These are phyloP conservation scores for Artemia sp. DNA, from an alignment of 2,888 invertebrate genomes.

Conservation along the genomic window DNA sequence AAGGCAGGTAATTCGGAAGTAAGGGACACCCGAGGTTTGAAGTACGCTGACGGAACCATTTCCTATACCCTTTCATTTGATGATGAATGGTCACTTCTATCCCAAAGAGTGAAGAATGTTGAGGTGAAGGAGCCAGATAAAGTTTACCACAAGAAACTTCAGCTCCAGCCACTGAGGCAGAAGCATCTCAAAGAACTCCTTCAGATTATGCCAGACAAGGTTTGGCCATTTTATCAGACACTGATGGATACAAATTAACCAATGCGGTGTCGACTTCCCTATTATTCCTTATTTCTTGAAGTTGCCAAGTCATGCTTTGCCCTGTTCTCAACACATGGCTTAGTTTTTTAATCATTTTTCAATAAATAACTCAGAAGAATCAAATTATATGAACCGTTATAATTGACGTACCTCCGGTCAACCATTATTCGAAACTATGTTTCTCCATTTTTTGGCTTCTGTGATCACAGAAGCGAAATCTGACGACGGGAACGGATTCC, in stretches of 20 bases:
- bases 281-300: conserved; percentile 8
- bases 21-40: conserved; percentile 24
- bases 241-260: conserved; percentile 9
- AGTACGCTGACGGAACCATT: too few species aligned
- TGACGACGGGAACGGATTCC: background rate
- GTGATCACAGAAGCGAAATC: background rate
- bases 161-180: conserved; percentile 7
- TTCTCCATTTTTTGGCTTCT: conserved; percentile 1
- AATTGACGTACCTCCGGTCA: background rate
- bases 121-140: background rate
- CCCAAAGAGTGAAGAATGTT: conserved; percentile 3
- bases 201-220: conserved; percentile 13
- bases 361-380: conserved; percentile 12
- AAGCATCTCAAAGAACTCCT: conserved; percentile 3
- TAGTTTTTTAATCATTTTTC: background rate
- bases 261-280: conserved; percentile 7
- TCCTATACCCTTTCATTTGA: too few species aligned
- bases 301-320: conserved; percentile 14
- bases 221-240: conserved; percentile 11
- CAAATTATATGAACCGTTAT: conserved; percentile 11
- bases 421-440: conserved; percentile 1
- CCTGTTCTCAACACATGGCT: background rate
- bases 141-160: conserved; percentile 4
- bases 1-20: conserved; percentile 26
- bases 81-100: too few species aligned